These are phyloP conservation scores for Axea sp. DNA, from an alignment of 2,888 invertebrate species.

Conservation along the genomic window DNA sequence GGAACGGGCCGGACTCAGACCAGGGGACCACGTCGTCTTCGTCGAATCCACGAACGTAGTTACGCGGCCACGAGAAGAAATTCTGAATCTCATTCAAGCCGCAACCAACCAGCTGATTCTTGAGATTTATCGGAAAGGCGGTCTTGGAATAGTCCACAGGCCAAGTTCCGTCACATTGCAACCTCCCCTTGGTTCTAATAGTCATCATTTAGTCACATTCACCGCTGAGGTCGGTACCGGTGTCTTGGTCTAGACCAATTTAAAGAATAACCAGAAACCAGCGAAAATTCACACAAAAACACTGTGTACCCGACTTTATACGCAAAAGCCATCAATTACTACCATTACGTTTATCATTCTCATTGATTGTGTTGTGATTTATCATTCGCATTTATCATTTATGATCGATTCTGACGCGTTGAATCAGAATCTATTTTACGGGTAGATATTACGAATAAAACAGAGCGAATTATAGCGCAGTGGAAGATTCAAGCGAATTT, in stretches of 20 bases:
- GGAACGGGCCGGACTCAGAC: conserved; percentile 89
- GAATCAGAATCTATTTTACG: conserved; percentile 44
- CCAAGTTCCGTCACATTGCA: conserved; percentile 72
- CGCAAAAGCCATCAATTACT: conserved; percentile 19
- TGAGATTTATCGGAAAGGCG: conserved; percentile 76
- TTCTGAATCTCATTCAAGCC: conserved; percentile 84
- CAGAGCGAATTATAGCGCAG: conserved; percentile 19
- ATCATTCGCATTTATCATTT: conserved; percentile 53
- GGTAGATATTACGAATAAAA: conserved; percentile 53
- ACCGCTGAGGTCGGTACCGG: conserved; percentile 95
- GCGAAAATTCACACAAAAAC: not conserved
- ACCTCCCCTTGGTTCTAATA: conserved; percentile 67
- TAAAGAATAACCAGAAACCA: not conserved
- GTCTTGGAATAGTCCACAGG: conserved; percentile 68
- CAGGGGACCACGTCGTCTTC: conserved; percentile 93
- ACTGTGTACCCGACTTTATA: too few relatives aligned
- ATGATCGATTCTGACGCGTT: conserved; percentile 33
- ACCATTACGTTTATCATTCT: conserved; percentile 49
- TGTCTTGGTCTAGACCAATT: conserved; percentile 85
- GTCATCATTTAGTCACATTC: conserved; percentile 85
- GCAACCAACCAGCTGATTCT: conserved; percentile 75
- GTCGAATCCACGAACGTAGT: conserved; percentile 93
- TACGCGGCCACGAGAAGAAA: conserved; percentile 86
- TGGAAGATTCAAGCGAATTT: conserved; percentile 19
- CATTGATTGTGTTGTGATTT: conserved; percentile 58